Base-by-base conservation (phyloP, 1,140 invertebrate species). In the Antheraea mylitta region DNA sequence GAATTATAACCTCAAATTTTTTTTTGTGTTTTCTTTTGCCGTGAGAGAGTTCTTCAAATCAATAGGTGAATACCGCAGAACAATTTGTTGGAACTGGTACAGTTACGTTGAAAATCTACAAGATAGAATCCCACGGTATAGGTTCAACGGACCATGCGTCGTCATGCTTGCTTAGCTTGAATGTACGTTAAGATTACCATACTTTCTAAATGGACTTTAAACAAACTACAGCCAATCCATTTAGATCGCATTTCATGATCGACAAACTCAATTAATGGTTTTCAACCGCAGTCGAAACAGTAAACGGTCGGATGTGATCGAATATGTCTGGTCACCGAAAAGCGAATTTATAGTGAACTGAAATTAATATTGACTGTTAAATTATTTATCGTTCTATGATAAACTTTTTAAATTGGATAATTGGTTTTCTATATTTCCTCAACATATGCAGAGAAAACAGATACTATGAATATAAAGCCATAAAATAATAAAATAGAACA, bases 41-140 rank as follows among this genome's bases (percentile, higher is more conserved):
- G 22, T 69, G 60, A 11, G 10, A 36, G 36, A 61, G 19, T 61
- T 61, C 9, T 22, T 13, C 36, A 13, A 16, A 61, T 61, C 9
- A 22, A 61, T 61, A 53, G 16, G 11, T 53, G 8, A 18, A 18
- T 71, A 79, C 74, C 71, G 66, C 79, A 75, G 77, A 78, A 66
- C 77, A 75, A 78, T 82, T 79, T 83, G 72, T 77, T 68, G 65
- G 67, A 68, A 73, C 71, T 67, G 73, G 75, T 85, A 83, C 81
- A 78, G 86, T 87, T 86, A 86, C 53, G 73, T 67, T 79, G 68
- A 73, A 77, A 76, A 81, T 60, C 73, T 75, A 82, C 82, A 89
- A 82, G 76, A 79, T 76, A 73, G 68, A 68, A 80, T 89, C 85
- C 80, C 83, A 86, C 85, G 81, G 79, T 73, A 58, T 62, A 71